phyloP scores from a whole-genome alignment of 2,113 vertebrate species.

The Tupaia chinensis region DNA sequence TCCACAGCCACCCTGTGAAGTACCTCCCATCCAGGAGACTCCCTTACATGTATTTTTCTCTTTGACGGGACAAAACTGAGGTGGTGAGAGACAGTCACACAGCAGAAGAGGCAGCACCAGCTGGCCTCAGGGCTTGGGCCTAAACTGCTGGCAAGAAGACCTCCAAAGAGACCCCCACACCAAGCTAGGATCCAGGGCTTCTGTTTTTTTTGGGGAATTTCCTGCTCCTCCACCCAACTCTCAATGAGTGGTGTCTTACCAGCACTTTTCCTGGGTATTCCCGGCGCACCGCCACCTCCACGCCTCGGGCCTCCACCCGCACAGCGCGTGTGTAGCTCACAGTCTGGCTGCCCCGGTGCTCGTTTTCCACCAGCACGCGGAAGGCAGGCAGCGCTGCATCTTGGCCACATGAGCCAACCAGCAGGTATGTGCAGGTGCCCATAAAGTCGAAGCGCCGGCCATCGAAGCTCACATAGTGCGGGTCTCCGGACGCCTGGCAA shows the following conservation, averaged over 20 bases:
- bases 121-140: background rate
- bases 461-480: slow-evolving; percentile 91
- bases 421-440: slow-evolving; percentile 89
- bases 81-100: background rate
- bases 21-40: background rate
- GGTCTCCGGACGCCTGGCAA: slow-evolving; percentile 89
- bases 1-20: background rate
- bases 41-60: background rate
- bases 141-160: background rate
- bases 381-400: slow-evolving; percentile 82
- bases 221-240: fast-evolving
- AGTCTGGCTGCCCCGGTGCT: slow-evolving; percentile 85
- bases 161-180: background rate
- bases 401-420: slow-evolving; percentile 63
- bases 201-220: background rate
- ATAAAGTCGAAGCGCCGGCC: slow-evolving; percentile 89
- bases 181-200: fast-evolving
- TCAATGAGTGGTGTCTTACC: slow-evolving; percentile 78
- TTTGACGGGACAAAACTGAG: background rate
- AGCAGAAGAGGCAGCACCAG: background rate
- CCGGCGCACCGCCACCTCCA: slow-evolving; percentile 82
- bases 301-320: slow-evolving; percentile 82
- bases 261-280: slow-evolving; percentile 81
- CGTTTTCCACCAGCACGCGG: slow-evolving; percentile 87
- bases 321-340: slow-evolving; percentile 88